These are phyloP conservation scores for Lasiurus borealis DNA, from an alignment of 2,113 vertebrate species.

Conservation along the genomic window DNA sequence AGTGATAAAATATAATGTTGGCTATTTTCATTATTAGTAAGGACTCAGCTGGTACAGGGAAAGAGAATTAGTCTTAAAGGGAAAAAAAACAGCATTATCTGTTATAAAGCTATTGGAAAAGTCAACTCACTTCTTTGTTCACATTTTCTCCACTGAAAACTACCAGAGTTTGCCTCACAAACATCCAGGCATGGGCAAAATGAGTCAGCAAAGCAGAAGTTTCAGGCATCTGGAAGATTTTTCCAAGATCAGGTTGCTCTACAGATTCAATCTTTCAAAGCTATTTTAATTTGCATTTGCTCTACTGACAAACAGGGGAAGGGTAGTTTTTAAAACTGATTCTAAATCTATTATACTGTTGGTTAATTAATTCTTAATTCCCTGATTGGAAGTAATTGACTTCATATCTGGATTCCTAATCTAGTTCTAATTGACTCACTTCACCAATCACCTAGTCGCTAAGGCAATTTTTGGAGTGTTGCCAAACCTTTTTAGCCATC, in stretches of 20 bases:
- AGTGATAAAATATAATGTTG: not conserved
- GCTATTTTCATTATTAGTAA: constrained; percentile 7
- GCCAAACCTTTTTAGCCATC: constrained; percentile 51
- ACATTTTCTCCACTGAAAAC: constrained; percentile 24
- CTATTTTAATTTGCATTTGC: not conserved
- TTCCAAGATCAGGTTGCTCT: not conserved
- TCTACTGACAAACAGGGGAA: not conserved
- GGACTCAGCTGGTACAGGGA: not conserved
- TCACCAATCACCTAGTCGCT: constrained; percentile 53
- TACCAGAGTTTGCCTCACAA: not conserved
- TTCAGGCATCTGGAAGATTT: not conserved
- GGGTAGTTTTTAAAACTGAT: constrained; percentile 48
- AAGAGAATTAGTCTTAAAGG: not conserved
- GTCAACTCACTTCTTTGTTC: not conserved
- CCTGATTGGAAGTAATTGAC: constrained; percentile 66
- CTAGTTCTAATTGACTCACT: constrained; percentile 60
- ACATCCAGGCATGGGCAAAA: not conserved
- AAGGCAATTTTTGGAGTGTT: constrained; percentile 66
- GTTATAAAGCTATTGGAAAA: not conserved
- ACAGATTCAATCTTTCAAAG: not conserved
- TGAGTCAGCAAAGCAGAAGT: not conserved
- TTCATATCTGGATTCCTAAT: constrained; percentile 72
- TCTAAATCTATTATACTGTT: not conserved
- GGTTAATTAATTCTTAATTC: constrained; percentile 63
- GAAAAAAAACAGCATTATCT: not conserved